Evolutionary conservation across 2,888 invertebrate species (phyloP), one percentile per base, ranked within the genome.

Genomic region (Noctua pronuba): DNA sequence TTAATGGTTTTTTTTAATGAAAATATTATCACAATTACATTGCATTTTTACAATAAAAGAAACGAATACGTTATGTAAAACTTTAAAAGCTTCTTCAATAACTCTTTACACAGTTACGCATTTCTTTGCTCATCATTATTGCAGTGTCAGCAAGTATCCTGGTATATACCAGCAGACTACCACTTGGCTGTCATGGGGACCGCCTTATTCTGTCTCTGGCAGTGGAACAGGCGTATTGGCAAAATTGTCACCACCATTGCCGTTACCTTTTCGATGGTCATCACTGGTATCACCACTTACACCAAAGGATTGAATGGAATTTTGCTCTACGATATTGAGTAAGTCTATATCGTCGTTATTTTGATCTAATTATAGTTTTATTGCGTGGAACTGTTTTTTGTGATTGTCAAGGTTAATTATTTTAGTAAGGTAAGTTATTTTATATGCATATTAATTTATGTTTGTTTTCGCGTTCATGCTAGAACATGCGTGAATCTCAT

Each of bases 81-180:
- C 35, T 35, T 2, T n/a, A n/a, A n/a, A n/a, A n/a, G n/a, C n/a
- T 0, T 60, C 11, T 28, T n/a, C 2, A 46, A 28, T n/a, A 24
- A 52, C 24, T 24, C 21, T 8, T 24, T 31, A 4, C 24, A 0
- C 0, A 6, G 4, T 38, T 38, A 55, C 2, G 38, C 0, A 46
- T 24, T 8, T 28, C 7, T 65, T 65, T 28, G 24, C 55, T 31
- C 2, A 31, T 18, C 49, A 58, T 6, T 0, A 28, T 86, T 86
- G 4, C 67, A 86, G 86, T 86, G 86, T 24, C 85, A 82, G 38
- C 64, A 82, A 60, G 82, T 86, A 11, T 67, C 82, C 13, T 86
- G 86, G 86, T 87, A 86, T 3, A 41, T 85, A 0, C 88, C 87
- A 24, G 87, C 73, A 11, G 86, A 86, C 31, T 86, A 77, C 35